Percentiles rank a stretch among this genome's conserved stretches.
These are phyloP conservation scores for Sebastes jordani DNA, from an alignment of 2,797 vertebrate species.

Conservation along the genomic window DNA sequence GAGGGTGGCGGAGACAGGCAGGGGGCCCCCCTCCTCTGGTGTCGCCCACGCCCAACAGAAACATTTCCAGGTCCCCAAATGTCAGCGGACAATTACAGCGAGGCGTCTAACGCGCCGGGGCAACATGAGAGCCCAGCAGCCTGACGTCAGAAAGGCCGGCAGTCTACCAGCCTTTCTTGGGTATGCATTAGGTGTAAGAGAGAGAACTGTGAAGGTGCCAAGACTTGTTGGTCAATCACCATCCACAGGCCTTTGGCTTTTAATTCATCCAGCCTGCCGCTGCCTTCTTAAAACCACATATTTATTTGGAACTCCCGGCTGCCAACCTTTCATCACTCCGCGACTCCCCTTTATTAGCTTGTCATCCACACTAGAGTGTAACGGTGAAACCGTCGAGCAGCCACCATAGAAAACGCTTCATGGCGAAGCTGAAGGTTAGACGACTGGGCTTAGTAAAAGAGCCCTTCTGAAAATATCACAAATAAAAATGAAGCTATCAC, in stretches of 20 bases:
- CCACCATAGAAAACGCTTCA: slow-evolving; percentile 26
- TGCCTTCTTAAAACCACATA: slow-evolving; percentile 48
- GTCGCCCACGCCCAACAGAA: slow-evolving; percentile 71
- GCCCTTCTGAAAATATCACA: background rate
- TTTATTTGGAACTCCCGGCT: slow-evolving; percentile 61
- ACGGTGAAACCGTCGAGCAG: slow-evolving; percentile 33
- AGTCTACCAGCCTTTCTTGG: slow-evolving; percentile 28
- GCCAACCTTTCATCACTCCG: slow-evolving; percentile 61
- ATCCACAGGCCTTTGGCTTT: slow-evolving; percentile 43
- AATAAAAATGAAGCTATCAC: slow-evolving; percentile 17
- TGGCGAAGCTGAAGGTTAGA: slow-evolving; percentile 15
- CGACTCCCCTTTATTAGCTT: slow-evolving; percentile 60
- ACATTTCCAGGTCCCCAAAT: slow-evolving; percentile 72
- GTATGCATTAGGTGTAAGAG: slow-evolving; percentile 16
- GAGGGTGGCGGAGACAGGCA: slow-evolving; percentile 29
- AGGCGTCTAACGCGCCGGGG: slow-evolving; percentile 32
- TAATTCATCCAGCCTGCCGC: slow-evolving; percentile 45
- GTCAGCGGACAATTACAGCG: slow-evolving; percentile 68
- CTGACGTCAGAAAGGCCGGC: slow-evolving; percentile 26
- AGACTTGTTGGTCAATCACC: slow-evolving; percentile 41
- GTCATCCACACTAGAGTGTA: slow-evolving; percentile 43
- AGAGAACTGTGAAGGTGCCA: slow-evolving; percentile 38
- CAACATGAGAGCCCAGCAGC: slow-evolving; percentile 40
- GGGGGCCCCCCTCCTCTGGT: slow-evolving; percentile 7
- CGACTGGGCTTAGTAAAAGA: slow-evolving; percentile 9